Base-by-base conservation (phyloP, 2,797 vertebrate genomes). In the Pangasius mekongensis region DNA sequence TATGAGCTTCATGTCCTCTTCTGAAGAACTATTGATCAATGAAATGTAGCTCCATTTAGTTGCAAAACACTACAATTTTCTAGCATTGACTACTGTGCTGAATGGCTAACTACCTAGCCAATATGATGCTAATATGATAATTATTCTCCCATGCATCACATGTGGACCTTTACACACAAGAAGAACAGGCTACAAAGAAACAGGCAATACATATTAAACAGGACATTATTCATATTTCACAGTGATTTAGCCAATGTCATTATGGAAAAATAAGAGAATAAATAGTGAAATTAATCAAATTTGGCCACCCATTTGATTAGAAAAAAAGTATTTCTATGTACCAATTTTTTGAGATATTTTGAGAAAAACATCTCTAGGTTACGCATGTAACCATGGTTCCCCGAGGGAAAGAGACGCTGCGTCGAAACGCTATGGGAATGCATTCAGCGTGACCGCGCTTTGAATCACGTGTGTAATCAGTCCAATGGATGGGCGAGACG, bases 21-120 rank as follows among this genome's bases (percentile, higher is more conserved):
- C 81, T 83, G 39, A 83, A 64, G 81, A 83, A 18, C 81, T 83
- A 64, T 64, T 83, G 39, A 83, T 83, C 81, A 83, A 2, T 47
- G 14, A 20, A 24, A 43, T 27, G 24, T 27, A 8, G 2, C 58
- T 43, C 11, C 24, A 16, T 16, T 83, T 83, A 83, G 7, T 5
- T 83, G 81, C 36, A 83, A 83, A 83, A 64, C 39, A 83, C 58
- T 83, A 64, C 24, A 18, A n/a, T 27, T 83, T 64, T 14, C 24
- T 81, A 81, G 30, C 27, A 81, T 60, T 81, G 77, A 36, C 20
- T 58, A n/a, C 36, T 64, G 5, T 62, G 36, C 9, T 18, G 36
- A 62, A 82, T 64, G 22, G 39, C 39, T 83, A 83, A 83, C 81
- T 47, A 83, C 36, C 24, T 43, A 64, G 60, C 27, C 60, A 30